Conservation (phyloP, 2,113 vertebrate genomes). For the Stegastes partitus region DNA sequence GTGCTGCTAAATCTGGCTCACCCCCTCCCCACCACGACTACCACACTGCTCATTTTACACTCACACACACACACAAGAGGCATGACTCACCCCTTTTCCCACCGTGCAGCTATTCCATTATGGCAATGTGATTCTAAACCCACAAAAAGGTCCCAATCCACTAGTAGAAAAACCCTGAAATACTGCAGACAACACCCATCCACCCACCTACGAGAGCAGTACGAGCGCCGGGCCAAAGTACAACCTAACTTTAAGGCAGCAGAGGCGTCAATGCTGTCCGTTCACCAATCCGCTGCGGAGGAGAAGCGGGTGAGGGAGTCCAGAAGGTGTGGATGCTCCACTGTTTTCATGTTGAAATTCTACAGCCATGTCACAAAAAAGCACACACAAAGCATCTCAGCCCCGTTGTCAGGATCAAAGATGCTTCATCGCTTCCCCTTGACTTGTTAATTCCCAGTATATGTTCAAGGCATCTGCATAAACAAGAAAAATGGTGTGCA, state of each 20-base stretch:
- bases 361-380: background rate
- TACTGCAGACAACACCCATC: constrained; percentile 38
- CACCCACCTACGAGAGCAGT: constrained; percentile 31
- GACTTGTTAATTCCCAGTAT: background rate
- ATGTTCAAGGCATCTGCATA: background rate
- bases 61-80: constrained; percentile 2
- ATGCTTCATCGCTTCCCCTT: background rate
- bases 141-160: constrained; percentile 36
- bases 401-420: background rate
- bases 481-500: background rate
- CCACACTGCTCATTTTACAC: constrained; percentile 5
- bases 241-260: constrained; percentile 14
- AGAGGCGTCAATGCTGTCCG: constrained; percentile 6
- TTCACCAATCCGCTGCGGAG: constrained; percentile 5
- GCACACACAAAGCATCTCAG: background rate
- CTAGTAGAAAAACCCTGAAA: constrained; percentile 41
- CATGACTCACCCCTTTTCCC: constrained; percentile 55
- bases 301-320: background rate
- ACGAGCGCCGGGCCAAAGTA: constrained; percentile 27
- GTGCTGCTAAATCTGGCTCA: background rate
- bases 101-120: constrained; percentile 41
- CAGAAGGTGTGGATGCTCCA: background rate
- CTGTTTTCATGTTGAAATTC: background rate
- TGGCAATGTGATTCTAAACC: constrained; percentile 37
- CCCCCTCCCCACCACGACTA: background rate